Evolutionary conservation across 2,113 vertebrate genomes (phyloP), one percentile per base, ranked within the genome.

Genomic region (Zosterops hypoxanthus): DNA sequence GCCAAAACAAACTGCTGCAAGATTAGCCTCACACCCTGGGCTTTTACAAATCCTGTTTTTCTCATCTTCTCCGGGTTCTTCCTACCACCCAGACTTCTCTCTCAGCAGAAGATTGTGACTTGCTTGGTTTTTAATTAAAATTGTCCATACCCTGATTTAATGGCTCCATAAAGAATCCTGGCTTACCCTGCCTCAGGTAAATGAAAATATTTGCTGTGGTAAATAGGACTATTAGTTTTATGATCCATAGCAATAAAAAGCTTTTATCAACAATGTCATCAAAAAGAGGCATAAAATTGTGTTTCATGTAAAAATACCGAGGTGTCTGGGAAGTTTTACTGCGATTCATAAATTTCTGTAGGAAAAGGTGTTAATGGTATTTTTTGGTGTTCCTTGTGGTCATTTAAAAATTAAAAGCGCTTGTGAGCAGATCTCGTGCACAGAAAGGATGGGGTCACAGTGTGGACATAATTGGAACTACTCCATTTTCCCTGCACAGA

Each of bases 201-300:
- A 95, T 87, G 61, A 96, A 98, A 98, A 97, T 95, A 96, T 97
- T 97, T 97, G 94, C 96, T 94, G 80, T 95, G 95, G 91, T 96
- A 96, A 98, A 96, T 93, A 90, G 92, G 59, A 24, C 95, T 97
- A 63, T 97, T 97, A 95, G 84, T 93, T 98, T 97, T 98, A 97
- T 88, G 93, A 94, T 73, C 55, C 86, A 52, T 59, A 90, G 78
- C 85, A 76, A 87, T 94, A 96, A 96, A 91, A 69, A 49, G 63
- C 61, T 92, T 92, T 80, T 86, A 66, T 97, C 87, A 95, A 86
- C 82, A 92, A 78, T 88, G 94, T 80, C 21, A 52, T 94, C 80
- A 95, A 89, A 89, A 92, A 88, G 59, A 95, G 87, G 56, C 92
- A 91, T 96, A 97, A 97, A 97, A 96, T 76, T 41, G 79, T 81